These are phyloP conservation scores for Anastatus disparis DNA, from an alignment of 1,140 invertebrate genomes.

Conservation along the genomic window DNA sequence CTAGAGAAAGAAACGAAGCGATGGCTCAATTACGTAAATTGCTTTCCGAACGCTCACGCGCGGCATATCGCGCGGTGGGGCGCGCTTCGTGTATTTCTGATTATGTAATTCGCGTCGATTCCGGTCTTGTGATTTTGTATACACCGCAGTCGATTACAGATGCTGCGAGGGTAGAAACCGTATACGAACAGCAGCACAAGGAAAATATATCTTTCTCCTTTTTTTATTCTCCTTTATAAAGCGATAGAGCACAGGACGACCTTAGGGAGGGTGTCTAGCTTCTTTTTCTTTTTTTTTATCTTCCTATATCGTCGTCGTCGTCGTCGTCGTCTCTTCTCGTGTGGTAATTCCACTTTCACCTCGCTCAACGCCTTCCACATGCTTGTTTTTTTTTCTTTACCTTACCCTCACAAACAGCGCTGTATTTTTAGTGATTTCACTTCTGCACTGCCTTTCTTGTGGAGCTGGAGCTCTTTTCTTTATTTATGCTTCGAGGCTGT, in stretches of 20 bases:
- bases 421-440: slow-evolving; percentile 23
- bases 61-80: too few relatives aligned
- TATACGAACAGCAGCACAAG: not conserved
- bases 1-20: not conserved
- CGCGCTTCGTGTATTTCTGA: not conserved
- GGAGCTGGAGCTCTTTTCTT: not conserved
- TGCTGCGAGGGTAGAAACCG: not conserved
- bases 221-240: not conserved
- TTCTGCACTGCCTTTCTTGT: not conserved
- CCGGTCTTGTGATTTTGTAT: slow-evolving; percentile 17
- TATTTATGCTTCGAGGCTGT: slow-evolving; percentile 12
- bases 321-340: not conserved
- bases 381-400: not conserved
- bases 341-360: slow-evolving; percentile 22
- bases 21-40: slow-evolving; percentile 29
- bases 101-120: slow-evolving; percentile 27
- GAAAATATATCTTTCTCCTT: slow-evolving; percentile 13
- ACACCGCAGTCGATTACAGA: not conserved
- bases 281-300: slow-evolving; percentile 24
- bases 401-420: not conserved
- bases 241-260: not conserved
- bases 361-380: not conserved
- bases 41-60: not conserved
- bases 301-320: not conserved
- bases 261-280: slow-evolving; percentile 3